Evolutionary conservation across 2,888 invertebrate species (phyloP).

Genomic region (Marasmarcha lunaedactyla): DNA sequence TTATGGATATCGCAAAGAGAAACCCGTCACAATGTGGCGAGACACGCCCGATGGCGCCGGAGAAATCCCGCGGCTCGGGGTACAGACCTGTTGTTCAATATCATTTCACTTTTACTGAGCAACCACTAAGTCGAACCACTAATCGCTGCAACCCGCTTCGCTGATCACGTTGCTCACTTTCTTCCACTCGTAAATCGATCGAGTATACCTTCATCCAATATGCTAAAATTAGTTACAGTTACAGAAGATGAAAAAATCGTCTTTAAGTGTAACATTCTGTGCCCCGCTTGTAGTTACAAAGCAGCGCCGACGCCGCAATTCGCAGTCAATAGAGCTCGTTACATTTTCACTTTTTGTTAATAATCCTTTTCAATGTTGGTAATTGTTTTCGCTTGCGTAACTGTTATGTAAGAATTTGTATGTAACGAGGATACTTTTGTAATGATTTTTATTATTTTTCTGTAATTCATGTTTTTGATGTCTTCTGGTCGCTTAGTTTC

Average conservation of each 20-base stretch:
- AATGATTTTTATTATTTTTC: conserved; percentile 4
- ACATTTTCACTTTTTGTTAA: conserved; percentile 17
- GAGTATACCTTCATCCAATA: conserved; percentile 15
- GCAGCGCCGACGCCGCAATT: conserved; percentile 10
- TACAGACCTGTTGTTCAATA: conserved; percentile 11
- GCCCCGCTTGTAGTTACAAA: neutral
- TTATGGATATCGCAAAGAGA: no score
- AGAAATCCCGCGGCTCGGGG: no score
- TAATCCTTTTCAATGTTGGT: conserved; percentile 12
- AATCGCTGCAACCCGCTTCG: conserved; percentile 38
- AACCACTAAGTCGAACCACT: conserved; percentile 26
- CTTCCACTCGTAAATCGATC: conserved; percentile 29
- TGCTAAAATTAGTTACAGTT: conserved; percentile 5
- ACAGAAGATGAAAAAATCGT: neutral
- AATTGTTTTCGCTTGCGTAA: neutral
- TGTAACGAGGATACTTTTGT: conserved; percentile 11
- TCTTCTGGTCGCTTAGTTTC: no score
- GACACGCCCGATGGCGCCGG: no score
- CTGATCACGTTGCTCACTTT: conserved; percentile 47
- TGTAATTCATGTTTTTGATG: conserved; percentile 2
- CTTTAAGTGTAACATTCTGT: no score
- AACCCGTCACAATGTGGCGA: no score
- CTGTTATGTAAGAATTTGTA: conserved; percentile 10
- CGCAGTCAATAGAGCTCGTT: conserved; percentile 10
- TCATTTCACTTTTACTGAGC: conserved; percentile 48